A percentile compares a stretch with the other conserved stretches of the same genome.
Conservation (phyloP, 2,797 vertebrate genomes). For the Kryptolebias ocellatus region DNA sequence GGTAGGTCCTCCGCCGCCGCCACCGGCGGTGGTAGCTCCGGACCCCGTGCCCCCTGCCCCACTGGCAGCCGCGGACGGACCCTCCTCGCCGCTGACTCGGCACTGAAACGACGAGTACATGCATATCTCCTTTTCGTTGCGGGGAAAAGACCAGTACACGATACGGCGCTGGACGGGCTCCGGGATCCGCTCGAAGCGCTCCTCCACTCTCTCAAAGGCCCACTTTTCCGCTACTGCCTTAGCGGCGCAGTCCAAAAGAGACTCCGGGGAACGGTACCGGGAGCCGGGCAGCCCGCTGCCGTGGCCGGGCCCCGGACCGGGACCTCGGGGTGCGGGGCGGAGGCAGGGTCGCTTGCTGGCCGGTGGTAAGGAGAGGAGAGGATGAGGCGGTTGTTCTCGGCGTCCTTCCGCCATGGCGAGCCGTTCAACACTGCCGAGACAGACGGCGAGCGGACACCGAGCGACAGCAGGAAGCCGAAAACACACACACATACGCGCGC, state of each 20-base stretch:
- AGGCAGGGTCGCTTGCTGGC: conserved; percentile 90
- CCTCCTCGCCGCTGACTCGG: conserved; percentile 86
- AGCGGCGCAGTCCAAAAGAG: conserved; percentile 94
- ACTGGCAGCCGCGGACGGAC: conserved; percentile 67
- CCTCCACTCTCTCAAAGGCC: conserved; percentile 97
- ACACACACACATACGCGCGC: conserved; percentile 38
- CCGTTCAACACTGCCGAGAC: conserved; percentile 82
- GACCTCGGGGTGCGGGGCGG: conserved; percentile 86
- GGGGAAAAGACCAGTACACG: conserved; percentile 97
- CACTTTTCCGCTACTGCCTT: conserved; percentile 97
- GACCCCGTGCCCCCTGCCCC: conserved; percentile 65
- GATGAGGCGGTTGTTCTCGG: conserved; percentile 88
- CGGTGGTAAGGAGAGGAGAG: conserved; percentile 80
- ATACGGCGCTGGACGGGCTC: conserved; percentile 97
- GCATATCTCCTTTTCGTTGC: conserved; percentile 97
- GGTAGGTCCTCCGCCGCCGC: conserved; percentile 76
- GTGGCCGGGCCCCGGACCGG: conserved; percentile 82
- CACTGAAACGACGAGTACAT: conserved; percentile 98
- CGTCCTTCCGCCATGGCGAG: conserved; percentile 96
- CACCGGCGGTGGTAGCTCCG: conserved; percentile 67
- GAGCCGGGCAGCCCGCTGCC: conserved; percentile 78
- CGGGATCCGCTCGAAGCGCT: conserved; percentile 97
- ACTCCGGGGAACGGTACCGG: conserved; percentile 87
- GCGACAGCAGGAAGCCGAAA: conserved; percentile 71
- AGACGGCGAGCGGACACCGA: conserved; percentile 63